Evolutionary conservation across 2,888 invertebrate species (phyloP).

Genomic region (Sericinus montela): DNA sequence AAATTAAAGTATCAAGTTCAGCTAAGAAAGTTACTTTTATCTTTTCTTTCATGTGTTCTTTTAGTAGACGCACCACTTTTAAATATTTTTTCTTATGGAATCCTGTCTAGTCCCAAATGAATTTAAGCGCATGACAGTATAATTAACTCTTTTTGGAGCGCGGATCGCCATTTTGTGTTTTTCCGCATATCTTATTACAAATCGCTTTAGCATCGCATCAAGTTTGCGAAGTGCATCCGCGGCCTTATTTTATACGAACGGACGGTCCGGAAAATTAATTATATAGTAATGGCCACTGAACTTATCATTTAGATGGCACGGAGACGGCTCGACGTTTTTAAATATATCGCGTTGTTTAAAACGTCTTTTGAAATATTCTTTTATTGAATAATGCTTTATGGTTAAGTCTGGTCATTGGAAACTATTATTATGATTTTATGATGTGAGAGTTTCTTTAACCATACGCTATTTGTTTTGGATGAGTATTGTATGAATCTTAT

Average conservation of each 20-base stretch:
- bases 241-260: conserved; percentile 6
- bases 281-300: conserved; percentile 32
- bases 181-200: conserved; percentile 6
- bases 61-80: too few species aligned
- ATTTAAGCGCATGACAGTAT: too few species aligned
- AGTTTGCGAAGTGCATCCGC: conserved; percentile 2
- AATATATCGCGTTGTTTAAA: neutral
- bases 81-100: too few species aligned
- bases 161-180: neutral
- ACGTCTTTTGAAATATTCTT: conserved; percentile 1
- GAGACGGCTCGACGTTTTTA: conserved; percentile 7
- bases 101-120: too few species aligned
- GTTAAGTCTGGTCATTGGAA: neutral
- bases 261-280: conserved; percentile 34
- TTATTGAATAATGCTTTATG: neutral
- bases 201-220: conserved; percentile 16
- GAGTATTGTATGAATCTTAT: too few species aligned
- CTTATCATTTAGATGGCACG: conserved; percentile 22
- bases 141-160: too few species aligned
- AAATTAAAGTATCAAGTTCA: too few species aligned
- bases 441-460: too few species aligned
- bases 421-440: too few species aligned
- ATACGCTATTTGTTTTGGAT: too few species aligned
- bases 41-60: too few species aligned
- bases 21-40: too few species aligned